Conservation (phyloP, 2,888 invertebrate genomes). For the Darwinula stevensoni region DNA sequence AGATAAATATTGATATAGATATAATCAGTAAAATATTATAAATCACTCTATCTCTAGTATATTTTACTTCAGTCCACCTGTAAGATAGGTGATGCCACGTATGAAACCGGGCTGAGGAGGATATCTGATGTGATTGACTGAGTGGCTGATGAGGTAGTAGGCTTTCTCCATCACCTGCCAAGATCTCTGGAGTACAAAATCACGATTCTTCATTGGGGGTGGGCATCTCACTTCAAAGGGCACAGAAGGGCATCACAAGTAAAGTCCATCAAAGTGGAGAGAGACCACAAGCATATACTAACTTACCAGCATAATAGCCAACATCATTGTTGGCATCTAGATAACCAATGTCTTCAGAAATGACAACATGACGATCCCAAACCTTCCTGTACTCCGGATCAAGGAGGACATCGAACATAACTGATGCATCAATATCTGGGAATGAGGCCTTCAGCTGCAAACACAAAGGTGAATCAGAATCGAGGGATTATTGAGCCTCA, state of each 20-base stretch:
- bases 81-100: constrained; percentile 28
- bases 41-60: not conserved
- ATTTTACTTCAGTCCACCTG: constrained; percentile 18
- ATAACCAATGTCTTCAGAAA: constrained; percentile 56
- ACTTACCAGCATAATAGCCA: constrained; percentile 64
- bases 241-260: constrained; percentile 4
- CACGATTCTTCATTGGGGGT: constrained; percentile 56
- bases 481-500: too few relatives aligned
- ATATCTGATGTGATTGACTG: constrained; percentile 55
- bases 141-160: constrained; percentile 66
- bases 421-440: too few relatives aligned
- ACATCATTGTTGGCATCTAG: constrained; percentile 77
- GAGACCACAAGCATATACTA: constrained; percentile 5
- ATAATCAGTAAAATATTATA: too few relatives aligned
- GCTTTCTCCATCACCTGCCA: constrained; percentile 65
- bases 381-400: constrained; percentile 60
- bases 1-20: too few relatives aligned
- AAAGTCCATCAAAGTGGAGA: constrained; percentile 5
- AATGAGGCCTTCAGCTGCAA: too few relatives aligned
- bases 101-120: constrained; percentile 55
- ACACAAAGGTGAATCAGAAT: too few relatives aligned
- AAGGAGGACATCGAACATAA: constrained; percentile 61
- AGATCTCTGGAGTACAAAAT: constrained; percentile 68
- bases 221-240: constrained; percentile 42
- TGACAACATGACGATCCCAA: constrained; percentile 73